Base-by-base conservation (phyloP, 2,797 vertebrate genomes). In the Pseudocheirus occidentalis region DNA sequence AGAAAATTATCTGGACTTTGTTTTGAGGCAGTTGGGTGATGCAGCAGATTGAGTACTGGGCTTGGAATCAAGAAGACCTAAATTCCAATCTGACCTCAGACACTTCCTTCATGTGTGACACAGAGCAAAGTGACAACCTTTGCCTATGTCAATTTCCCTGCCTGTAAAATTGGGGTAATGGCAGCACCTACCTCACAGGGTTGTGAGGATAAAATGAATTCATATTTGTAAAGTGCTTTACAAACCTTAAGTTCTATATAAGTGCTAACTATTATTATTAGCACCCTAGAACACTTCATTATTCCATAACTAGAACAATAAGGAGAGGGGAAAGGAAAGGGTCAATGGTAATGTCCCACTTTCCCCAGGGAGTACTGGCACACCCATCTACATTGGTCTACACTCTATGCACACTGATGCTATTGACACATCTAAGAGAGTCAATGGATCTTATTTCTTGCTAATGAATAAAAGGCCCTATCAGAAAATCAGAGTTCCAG, bases 201-300 rank as follows among this genome's bases (percentile, higher is more conserved):
- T 66, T 16, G 55, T 92, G 40, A 73, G 92, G 87, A 91, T 91
- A 59, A 93, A 92, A 93, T 62, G 52, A 92, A 9, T 12, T 90
- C 91, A 94, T 87, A 56, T 92, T 92, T 50, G 18, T 81, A 94
- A 93, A 90, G 4, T 28, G 87, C 12, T 54, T 95, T 53, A 50
- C 13, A 66, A 62, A n/a, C 34, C 62, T 66, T n/a, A n/a, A n/a
- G 31, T 34, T 31, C 4, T 62, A 62, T 16, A 1, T 62, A 62
- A 62, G 14, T 62, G 31, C 0, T 66, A 66, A 12, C 62, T n/a
- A 66, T 16, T 66, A 62, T 62, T 62, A 14, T 66, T 66, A 66
- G 4, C 1, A 66, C 34, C 62, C 31, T 66, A 0, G 13, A 66
- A n/a, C 62, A 66, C 31, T 14, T 14, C 62, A 66, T 34, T 34